These are phyloP conservation scores for Plemyria rubiginata DNA, from an alignment of 2,888 invertebrate genomes.

Conservation along the genomic window DNA sequence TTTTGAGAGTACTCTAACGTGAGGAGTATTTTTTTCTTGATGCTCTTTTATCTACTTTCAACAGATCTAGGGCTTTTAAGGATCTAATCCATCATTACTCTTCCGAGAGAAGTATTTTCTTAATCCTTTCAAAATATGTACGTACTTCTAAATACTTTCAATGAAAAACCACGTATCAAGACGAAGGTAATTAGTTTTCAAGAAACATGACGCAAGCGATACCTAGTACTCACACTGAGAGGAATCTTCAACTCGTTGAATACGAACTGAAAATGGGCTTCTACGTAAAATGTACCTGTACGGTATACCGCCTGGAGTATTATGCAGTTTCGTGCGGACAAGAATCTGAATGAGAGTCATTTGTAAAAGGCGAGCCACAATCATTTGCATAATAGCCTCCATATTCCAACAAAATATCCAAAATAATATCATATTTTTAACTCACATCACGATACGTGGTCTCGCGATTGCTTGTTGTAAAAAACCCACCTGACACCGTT, in stretches of 20 bases:
- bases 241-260: slow-evolving; percentile 11
- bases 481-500: slow-evolving; percentile 48
- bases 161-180: background rate
- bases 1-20: no score
- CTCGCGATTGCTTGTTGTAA: slow-evolving; percentile 21
- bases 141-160: background rate
- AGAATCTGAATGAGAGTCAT: slow-evolving; percentile 21
- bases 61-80: no score
- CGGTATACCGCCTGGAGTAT: slow-evolving; percentile 9
- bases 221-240: slow-evolving; percentile 4
- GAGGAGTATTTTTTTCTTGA: background rate
- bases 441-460: slow-evolving; percentile 22
- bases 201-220: slow-evolving; percentile 14
- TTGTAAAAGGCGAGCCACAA: slow-evolving; percentile 18
- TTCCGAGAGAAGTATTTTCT: background rate
- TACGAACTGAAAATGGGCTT: slow-evolving; percentile 21
- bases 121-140: no score
- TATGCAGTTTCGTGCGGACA: slow-evolving; percentile 16
- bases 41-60: no score
- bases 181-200: slow-evolving; percentile 12
- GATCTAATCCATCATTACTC: background rate
- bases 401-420: slow-evolving; percentile 24
- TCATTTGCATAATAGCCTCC: slow-evolving; percentile 28
- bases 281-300: slow-evolving; percentile 9
- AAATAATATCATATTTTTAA: slow-evolving; percentile 22